A percentile compares a stretch with the other conserved stretches of the same genome.
phyloP scores from a whole-genome alignment of 2,888 invertebrate species.

The Chloroclysta siterata region DNA sequence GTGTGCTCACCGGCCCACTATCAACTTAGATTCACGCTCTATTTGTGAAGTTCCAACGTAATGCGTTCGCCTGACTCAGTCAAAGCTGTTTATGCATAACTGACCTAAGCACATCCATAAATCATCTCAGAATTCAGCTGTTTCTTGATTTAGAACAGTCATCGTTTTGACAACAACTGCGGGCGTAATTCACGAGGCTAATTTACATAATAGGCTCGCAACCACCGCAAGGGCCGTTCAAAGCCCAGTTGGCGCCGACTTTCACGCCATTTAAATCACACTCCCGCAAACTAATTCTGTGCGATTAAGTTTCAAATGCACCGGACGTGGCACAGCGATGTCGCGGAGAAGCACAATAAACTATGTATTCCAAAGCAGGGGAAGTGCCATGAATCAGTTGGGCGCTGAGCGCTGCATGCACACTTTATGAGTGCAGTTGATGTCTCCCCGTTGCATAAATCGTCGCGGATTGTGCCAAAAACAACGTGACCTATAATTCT shows the following conservation, averaged over 20 bases:
- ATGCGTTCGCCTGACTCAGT: conserved; percentile 14
- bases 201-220: conserved; percentile 39
- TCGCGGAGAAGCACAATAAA: conserved; percentile 59
- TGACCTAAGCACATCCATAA: conserved; percentile 27
- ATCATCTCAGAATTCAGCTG: conserved; percentile 17
- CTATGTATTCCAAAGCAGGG: conserved; percentile 63
- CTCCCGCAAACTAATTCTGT: conserved; percentile 43
- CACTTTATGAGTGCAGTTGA: conserved; percentile 80
- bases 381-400: conserved; percentile 63
- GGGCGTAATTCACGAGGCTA: conserved; percentile 31
- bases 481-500: conserved; percentile 63
- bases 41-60: conserved; percentile 26
- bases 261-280: conserved; percentile 45
- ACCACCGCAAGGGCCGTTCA: conserved; percentile 35
- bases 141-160: conserved; percentile 22
- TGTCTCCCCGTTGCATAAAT: conserved; percentile 73
- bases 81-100: conserved; percentile 15
- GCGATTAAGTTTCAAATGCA: conserved; percentile 41
- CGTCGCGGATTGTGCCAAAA: conserved; percentile 68
- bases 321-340: conserved; percentile 43
- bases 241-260: conserved; percentile 35
- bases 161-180: conserved; percentile 29
- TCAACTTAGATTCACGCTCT: conserved; percentile 29
- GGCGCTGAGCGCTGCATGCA: conserved; percentile 61
- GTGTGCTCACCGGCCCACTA: conserved; percentile 25